Percentiles rank a stretch among this genome's conserved stretches.
phyloP scores from a whole-genome alignment of 2,113 vertebrate species.

The Peromyscus polionotus region DNA sequence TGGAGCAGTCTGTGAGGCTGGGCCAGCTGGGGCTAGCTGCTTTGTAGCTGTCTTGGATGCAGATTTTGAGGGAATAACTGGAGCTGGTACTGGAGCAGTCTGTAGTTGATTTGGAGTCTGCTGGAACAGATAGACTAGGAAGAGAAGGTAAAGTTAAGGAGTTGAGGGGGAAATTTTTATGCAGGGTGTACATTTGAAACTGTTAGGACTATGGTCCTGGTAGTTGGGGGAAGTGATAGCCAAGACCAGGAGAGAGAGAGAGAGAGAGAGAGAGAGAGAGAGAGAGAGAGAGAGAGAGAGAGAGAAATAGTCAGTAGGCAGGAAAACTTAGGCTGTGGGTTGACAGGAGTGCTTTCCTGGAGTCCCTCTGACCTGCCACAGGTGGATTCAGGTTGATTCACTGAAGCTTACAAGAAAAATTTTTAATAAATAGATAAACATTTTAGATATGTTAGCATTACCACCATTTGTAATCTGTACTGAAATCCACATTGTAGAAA shows the following conservation, averaged over 20 bases:
- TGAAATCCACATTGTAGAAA: too few relatives aligned
- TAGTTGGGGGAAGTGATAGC: neutral
- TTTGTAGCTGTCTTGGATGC: neutral
- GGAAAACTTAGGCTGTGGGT: too few relatives aligned
- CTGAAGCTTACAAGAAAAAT: neutral
- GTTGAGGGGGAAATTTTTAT: neutral
- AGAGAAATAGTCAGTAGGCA: too few relatives aligned
- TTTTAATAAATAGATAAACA: neutral
- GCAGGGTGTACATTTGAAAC: neutral
- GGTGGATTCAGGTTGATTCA: neutral
- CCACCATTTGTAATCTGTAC: too few relatives aligned
- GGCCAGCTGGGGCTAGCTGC: neutral
- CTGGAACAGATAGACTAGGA: neutral
- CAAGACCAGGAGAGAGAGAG: neutral
- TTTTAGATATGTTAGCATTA: too few relatives aligned
- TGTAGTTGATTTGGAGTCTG: neutral
- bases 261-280: too few relatives aligned
- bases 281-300: too few relatives aligned
- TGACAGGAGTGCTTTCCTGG: neutral
- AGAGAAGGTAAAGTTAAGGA: neutral
- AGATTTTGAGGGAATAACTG: neutral
- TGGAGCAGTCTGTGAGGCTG: neutral
- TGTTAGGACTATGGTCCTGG: neutral
- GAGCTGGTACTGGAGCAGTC: neutral
- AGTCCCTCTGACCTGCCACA: neutral